Percentiles rank a stretch among this genome's conserved stretches.
phyloP scores from a whole-genome alignment of 2,888 invertebrate genomes.

The Pardosa pseudoannulata region DNA sequence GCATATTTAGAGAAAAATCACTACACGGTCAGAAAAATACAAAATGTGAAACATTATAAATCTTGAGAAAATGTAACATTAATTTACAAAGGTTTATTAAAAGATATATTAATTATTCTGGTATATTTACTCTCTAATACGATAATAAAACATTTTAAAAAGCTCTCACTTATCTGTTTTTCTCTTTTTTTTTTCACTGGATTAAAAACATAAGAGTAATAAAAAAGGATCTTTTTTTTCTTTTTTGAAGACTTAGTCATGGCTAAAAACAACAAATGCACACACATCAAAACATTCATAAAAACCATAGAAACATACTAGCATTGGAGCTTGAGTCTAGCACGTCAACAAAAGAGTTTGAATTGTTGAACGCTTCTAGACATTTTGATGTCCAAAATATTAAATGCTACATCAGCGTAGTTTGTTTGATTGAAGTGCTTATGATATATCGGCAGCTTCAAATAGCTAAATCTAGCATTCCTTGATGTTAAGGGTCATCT shows the following conservation, averaged over 20 bases:
- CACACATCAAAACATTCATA: conserved; percentile 71
- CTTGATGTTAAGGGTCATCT: conserved; percentile 35
- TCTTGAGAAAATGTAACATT: conserved; percentile 74
- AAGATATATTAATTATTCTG: conserved; percentile 74
- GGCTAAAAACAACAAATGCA: conserved; percentile 68
- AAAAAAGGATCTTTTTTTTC: conserved; percentile 46
- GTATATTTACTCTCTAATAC: conserved; percentile 69
- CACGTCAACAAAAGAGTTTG: conserved; percentile 31
- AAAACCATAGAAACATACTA: conserved; percentile 67
- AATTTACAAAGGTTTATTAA: conserved; percentile 74
- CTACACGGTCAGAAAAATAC: conserved; percentile 74
- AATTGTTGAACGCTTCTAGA: conserved; percentile 41
- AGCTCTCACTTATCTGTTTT: conserved; percentile 68
- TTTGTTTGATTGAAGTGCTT: conserved; percentile 26
- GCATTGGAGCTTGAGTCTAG: conserved; percentile 50
- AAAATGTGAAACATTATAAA: conserved; percentile 74
- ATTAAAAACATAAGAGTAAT: conserved; percentile 70
- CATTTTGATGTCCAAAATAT: conserved; percentile 34
- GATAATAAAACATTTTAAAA: conserved; percentile 74
- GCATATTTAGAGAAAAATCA: conserved; percentile 72
- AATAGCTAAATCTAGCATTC: conserved; percentile 36
- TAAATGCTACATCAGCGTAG: conserved; percentile 37
- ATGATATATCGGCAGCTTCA: conserved; percentile 42
- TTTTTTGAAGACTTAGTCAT: conserved; percentile 60
- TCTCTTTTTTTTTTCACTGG: conserved; percentile 56